These are phyloP conservation scores for Gambelia wislizenii DNA, from an alignment of 2,797 vertebrate genomes.

Conservation along the genomic window DNA sequence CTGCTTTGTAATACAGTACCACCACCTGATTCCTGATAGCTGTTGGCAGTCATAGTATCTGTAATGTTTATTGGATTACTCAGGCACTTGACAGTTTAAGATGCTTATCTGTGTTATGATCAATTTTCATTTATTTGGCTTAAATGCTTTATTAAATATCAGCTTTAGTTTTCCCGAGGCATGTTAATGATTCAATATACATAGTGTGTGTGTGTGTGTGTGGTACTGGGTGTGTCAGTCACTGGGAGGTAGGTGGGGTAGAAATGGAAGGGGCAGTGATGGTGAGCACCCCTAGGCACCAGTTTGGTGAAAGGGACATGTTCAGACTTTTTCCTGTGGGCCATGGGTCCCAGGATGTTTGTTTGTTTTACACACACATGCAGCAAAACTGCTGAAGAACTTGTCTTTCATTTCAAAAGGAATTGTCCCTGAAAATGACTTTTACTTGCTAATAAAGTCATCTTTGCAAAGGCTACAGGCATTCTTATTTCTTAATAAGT, in stretches of 20 bases:
- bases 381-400: not conserved
- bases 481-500: constrained; percentile 18
- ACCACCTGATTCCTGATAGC: not conserved
- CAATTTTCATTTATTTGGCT: not conserved
- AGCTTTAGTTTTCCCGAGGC: not conserved
- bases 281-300: too few species aligned
- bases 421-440: not conserved
- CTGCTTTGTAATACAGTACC: not conserved
- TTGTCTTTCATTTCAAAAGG: not conserved
- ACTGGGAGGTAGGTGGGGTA: too few species aligned
- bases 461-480: not conserved
- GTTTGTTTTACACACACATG: too few species aligned
- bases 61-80: not conserved
- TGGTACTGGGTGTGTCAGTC: too few species aligned
- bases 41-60: too few species aligned
- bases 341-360: too few species aligned
- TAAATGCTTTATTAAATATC: not conserved
- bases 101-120: not conserved
- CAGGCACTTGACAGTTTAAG: not conserved
- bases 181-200: too few species aligned
- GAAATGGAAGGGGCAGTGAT: too few species aligned
- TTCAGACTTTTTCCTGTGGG: too few species aligned
- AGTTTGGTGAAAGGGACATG: too few species aligned
- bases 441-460: constrained; percentile 2
- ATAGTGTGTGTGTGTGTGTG: too few species aligned